Percentiles rank a stretch among this genome's conserved stretches.
Conservation (phyloP, 2,888 invertebrate genomes). For the Lysandra coridon region DNA sequence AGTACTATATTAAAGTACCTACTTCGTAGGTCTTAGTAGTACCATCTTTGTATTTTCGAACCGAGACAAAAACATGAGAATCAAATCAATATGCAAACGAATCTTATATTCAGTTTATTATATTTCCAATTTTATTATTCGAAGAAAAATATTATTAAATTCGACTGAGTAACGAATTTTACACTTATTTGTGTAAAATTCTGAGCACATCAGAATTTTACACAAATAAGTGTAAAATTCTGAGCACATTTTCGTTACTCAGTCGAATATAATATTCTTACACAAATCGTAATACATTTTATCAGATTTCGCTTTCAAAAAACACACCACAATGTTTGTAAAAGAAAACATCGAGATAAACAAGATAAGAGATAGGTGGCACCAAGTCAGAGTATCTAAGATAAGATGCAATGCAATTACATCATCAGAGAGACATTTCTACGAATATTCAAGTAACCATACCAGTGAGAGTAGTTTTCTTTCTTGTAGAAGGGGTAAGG, state of each 20-base stretch:
- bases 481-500: not conserved
- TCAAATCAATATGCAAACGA: too few relatives aligned
- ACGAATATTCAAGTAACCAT: not conserved
- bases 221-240: not conserved
- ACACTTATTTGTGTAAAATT: not conserved
- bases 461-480: not conserved
- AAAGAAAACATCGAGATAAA: conserved; percentile 26
- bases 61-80: too few relatives aligned
- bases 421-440: not conserved
- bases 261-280: not conserved
- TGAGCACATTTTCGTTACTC: not conserved
- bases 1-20: too few relatives aligned
- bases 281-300: not conserved
- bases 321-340: conserved; percentile 14
- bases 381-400: not conserved
- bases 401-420: conserved; percentile 5
- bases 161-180: not conserved
- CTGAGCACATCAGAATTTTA: not conserved
- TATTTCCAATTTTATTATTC: too few relatives aligned
- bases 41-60: too few relatives aligned
- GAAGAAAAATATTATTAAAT: not conserved
- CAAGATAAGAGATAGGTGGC: conserved; percentile 22
- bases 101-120: too few relatives aligned
- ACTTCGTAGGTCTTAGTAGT: too few relatives aligned
- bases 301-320: conserved; percentile 29